phyloP scores from a whole-genome alignment of 2,888 invertebrate genomes.

The Cinara cedri region DNA sequence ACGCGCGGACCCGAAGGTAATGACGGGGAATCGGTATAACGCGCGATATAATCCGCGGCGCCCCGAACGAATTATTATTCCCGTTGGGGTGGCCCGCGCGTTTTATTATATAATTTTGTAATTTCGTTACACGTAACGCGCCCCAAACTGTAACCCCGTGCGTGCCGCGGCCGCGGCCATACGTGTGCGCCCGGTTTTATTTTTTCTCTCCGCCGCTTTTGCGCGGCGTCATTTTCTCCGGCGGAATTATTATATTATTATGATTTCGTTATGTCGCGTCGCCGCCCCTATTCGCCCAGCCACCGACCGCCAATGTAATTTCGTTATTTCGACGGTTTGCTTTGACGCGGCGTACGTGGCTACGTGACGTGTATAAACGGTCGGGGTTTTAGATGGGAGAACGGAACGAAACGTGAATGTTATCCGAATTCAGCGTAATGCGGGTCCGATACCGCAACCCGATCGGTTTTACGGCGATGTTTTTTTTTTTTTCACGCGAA shows the following conservation, averaged over 20 bases:
- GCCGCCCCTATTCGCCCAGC: no score
- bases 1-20: conserved; percentile 40
- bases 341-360: conserved; percentile 23
- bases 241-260: conserved; percentile 34
- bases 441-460: no score
- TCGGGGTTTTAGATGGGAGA: no score
- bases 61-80: conserved; percentile 23
- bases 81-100: background rate
- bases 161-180: background rate
- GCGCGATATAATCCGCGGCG: conserved; percentile 11
- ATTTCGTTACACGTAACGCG: conserved; percentile 40
- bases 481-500: no score
- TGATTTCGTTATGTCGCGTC: conserved; percentile 35
- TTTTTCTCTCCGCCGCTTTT: conserved; percentile 6
- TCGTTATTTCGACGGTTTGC: conserved; percentile 16
- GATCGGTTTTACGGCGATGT: no score
- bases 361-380: background rate
- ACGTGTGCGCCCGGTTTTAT: background rate
- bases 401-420: no score
- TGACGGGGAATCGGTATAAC: conserved; percentile 29
- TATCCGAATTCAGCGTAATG: no score
- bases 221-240: conserved; percentile 27
- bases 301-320: conserved; percentile 43
- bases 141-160: conserved; percentile 43
- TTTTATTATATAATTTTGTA: conserved; percentile 43